Percentiles rank a stretch among this genome's conserved stretches.
These are phyloP conservation scores for Megathymus violae DNA, from an alignment of 1,140 invertebrate species.

Conservation along the genomic window DNA sequence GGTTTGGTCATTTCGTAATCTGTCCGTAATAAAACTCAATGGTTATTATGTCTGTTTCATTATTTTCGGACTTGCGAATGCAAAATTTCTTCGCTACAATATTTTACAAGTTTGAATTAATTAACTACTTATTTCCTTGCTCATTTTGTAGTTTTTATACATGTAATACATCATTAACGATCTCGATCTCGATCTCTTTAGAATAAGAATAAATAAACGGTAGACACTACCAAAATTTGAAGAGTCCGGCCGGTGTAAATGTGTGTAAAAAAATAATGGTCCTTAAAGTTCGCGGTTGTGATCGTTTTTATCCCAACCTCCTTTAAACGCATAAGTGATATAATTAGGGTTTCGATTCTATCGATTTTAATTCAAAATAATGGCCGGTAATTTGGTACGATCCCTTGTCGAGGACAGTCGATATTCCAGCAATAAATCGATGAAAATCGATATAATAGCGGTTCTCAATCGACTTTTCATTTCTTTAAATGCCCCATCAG, in stretches of 20 bases:
- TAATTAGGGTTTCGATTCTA: slow-evolving; percentile 80
- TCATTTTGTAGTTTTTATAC: slow-evolving; percentile 25
- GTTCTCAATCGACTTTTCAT: slow-evolving; percentile 77
- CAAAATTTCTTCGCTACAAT: slow-evolving; percentile 46
- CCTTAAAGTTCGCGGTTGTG: slow-evolving; percentile 66
- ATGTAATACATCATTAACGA: not conserved
- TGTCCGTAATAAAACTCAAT: slow-evolving; percentile 71
- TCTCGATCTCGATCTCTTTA: too few relatives aligned
- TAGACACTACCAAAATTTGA: not conserved
- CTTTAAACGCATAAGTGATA: slow-evolving; percentile 83
- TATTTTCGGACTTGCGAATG: slow-evolving; percentile 57
- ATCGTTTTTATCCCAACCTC: slow-evolving; percentile 75
- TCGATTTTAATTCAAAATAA: slow-evolving; percentile 82
- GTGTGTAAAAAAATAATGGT: slow-evolving; percentile 43
- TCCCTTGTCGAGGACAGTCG: slow-evolving; percentile 80
- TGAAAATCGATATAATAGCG: slow-evolving; percentile 77
- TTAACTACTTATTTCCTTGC: slow-evolving; percentile 35
- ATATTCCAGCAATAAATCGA: slow-evolving; percentile 82
- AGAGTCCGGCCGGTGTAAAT: not conserved
- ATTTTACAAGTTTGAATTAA: slow-evolving; percentile 43
- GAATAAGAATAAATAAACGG: slow-evolving; percentile 22
- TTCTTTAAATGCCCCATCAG: slow-evolving; percentile 81
- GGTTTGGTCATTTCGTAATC: slow-evolving; percentile 71
- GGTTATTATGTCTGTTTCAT: slow-evolving; percentile 68
- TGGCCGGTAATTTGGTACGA: slow-evolving; percentile 76